phyloP scores from a whole-genome alignment of 53 echinoderm and acorn worm genomes.

The Glandiceps talaboti region DNA sequence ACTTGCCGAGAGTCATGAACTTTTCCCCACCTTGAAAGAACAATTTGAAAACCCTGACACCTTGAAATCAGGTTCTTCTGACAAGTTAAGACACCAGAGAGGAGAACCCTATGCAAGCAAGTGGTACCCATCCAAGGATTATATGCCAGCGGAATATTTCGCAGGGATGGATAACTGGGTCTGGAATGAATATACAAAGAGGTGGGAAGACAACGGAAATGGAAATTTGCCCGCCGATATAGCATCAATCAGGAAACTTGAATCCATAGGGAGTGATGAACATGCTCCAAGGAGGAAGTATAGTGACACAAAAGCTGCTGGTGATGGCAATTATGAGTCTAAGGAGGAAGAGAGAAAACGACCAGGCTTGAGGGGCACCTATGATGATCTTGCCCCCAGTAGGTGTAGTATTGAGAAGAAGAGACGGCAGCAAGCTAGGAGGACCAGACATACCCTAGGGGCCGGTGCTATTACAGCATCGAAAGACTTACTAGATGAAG shows the following conservation, averaged over 20 bases:
- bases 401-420: slow-evolving; percentile 81
- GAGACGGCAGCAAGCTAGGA: slow-evolving; percentile 52
- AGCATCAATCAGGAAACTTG: neutral
- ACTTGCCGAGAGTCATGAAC: neutral
- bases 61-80: neutral
- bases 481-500: neutral
- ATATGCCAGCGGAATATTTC: neutral
- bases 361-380: neutral
- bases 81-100: neutral
- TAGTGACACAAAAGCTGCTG: neutral
- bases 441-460: slow-evolving; percentile 47
- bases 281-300: no score
- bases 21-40: neutral
- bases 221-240: neutral
- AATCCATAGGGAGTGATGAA: neutral
- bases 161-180: neutral
- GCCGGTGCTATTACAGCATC: neutral
- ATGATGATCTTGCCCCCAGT: slow-evolving; percentile 35
- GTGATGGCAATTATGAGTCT: no score
- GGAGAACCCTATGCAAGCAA: neutral
- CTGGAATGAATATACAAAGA: neutral
- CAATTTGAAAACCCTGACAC: neutral
- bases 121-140: neutral
- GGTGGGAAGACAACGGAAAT: no score
- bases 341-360: neutral